phyloP scores from a whole-genome alignment of 2,888 invertebrate genomes.

The Parthenolecanium corni region DNA sequence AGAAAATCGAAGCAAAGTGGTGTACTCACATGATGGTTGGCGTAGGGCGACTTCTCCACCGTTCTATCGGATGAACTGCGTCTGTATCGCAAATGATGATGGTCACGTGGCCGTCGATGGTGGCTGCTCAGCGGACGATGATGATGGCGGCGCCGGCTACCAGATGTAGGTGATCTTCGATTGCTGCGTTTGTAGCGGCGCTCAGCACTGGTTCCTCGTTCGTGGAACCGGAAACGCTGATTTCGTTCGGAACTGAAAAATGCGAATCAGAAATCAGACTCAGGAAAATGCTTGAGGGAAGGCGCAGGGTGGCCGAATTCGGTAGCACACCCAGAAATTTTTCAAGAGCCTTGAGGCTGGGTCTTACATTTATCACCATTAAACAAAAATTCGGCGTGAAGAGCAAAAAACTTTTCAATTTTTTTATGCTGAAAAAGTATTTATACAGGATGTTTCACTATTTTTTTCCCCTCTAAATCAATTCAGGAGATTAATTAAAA shows the following conservation, averaged over 20 bases:
- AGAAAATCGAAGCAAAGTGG: not conserved
- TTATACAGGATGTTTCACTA: too few species aligned
- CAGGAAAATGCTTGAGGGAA: too few species aligned
- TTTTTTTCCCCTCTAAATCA: too few species aligned
- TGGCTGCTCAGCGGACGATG: conserved; percentile 32
- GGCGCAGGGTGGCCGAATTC: too few species aligned
- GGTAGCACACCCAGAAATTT: too few species aligned
- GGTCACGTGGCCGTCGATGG: conserved; percentile 24
- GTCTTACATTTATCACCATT: too few species aligned
- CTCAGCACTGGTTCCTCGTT: conserved; percentile 65
- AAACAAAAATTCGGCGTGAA: too few species aligned
- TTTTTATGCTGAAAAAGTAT: too few species aligned
- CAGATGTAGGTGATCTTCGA: conserved; percentile 67
- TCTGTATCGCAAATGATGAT: conserved; percentile 10
- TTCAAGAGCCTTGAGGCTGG: too few species aligned
- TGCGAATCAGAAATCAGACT: not conserved
- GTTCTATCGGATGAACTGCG: conserved; percentile 5
- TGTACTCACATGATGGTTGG: conserved; percentile 19
- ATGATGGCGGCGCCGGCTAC: conserved; percentile 47
- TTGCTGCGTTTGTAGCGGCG: conserved; percentile 75
- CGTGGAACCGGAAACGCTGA: conserved; percentile 49
- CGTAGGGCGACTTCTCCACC: conserved; percentile 20
- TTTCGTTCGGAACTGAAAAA: conserved; percentile 48
- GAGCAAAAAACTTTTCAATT: too few species aligned
- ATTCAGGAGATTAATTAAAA: too few species aligned